Percentiles rank a stretch among this genome's conserved stretches.
Conservation (phyloP, 2,113 vertebrate genomes). For the Entosphenus tridentatus region DNA sequence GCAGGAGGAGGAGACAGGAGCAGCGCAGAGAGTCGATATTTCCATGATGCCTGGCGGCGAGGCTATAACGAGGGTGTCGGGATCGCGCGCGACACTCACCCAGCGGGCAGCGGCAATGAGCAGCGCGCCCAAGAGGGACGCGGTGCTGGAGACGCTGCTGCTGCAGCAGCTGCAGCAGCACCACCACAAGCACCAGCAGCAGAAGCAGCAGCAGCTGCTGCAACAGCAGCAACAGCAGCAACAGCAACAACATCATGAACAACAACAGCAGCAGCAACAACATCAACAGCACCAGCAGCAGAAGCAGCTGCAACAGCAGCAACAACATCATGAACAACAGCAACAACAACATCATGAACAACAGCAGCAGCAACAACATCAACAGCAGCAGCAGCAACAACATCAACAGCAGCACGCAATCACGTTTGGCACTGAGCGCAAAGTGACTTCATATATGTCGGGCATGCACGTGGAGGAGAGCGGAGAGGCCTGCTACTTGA, state of each 20-base stretch:
- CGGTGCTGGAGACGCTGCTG: constrained; percentile 42
- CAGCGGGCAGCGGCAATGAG: constrained; percentile 19
- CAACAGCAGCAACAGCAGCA: too few relatives aligned
- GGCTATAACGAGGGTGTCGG: too few relatives aligned
- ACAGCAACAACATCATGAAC: too few relatives aligned
- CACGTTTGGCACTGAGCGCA: constrained; percentile 28
- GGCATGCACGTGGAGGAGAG: constrained; percentile 19
- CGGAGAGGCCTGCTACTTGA: constrained; percentile 13
- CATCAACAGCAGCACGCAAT: constrained; percentile 21
- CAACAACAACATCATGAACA: constrained; percentile 24
- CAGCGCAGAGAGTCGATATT: too few relatives aligned
- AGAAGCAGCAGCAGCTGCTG: too few relatives aligned
- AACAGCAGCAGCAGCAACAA: constrained; percentile 19
- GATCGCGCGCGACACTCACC: too few relatives aligned
- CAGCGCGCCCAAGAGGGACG: constrained; percentile 39
- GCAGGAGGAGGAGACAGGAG: too few relatives aligned
- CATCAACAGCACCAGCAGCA: constrained; percentile 22
- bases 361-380: constrained; percentile 19
- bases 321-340: constrained; percentile 17
- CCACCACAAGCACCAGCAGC: too few relatives aligned
- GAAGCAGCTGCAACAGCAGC: constrained; percentile 12
- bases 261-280: constrained; percentile 13
- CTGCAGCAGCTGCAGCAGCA: constrained; percentile 9
- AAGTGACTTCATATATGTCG: constrained; percentile 31
- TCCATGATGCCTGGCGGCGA: too few relatives aligned